phyloP scores from a whole-genome alignment of 2,113 vertebrate species.

The Blennius ocellaris region DNA sequence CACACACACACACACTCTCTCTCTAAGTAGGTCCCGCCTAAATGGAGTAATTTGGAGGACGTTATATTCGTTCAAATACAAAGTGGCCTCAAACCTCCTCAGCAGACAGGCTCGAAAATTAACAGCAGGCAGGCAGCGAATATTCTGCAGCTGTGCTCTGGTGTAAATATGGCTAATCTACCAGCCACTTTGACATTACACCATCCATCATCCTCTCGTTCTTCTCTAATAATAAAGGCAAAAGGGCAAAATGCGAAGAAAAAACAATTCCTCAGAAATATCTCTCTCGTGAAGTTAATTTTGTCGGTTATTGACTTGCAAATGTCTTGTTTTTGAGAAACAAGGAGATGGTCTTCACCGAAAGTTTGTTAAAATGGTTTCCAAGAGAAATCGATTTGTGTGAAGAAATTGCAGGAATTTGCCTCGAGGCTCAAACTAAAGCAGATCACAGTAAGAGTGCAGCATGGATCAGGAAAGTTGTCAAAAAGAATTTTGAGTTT shows the following conservation, averaged over 20 bases:
- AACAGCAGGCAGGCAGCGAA: slow-evolving; percentile 1
- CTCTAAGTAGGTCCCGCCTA: slow-evolving; percentile 3
- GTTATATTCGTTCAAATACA: slow-evolving; percentile 1
- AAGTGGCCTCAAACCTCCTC: neutral
- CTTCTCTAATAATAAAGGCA: slow-evolving; percentile 9
- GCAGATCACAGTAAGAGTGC: too few species aligned
- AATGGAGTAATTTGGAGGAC: neutral
- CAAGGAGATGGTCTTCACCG: neutral
- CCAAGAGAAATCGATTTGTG: neutral
- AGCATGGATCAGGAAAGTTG: too few species aligned
- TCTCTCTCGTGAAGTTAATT: neutral
- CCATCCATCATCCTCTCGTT: slow-evolving; percentile 30
- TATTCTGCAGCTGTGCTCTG: slow-evolving; percentile 35
- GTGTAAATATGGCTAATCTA: slow-evolving; percentile 25
- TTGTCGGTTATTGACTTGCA: neutral
- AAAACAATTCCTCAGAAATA: neutral
- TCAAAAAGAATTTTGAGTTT: neutral
- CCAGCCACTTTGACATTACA: neutral
- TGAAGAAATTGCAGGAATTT: neutral
- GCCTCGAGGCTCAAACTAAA: neutral
- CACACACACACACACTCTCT: neutral
- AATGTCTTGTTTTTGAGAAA: neutral
- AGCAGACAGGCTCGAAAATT: neutral
- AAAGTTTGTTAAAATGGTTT: neutral
- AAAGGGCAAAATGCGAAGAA: neutral